These are phyloP conservation scores for Axea sp. DNA, from an alignment of 2,888 invertebrate genomes.

Conservation along the genomic window DNA sequence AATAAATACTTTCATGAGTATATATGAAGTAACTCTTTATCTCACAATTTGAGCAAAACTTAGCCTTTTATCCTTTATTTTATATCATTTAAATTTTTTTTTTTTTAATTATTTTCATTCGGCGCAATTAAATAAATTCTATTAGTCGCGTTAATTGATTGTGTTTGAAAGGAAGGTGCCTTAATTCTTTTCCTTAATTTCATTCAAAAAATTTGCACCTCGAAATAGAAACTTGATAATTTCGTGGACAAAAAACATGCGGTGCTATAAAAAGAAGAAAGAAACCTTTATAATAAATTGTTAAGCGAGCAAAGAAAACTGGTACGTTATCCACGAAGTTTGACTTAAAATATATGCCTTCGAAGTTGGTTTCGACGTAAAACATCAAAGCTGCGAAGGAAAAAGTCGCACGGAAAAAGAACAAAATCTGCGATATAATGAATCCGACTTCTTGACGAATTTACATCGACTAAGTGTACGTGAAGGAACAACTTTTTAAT, in stretches of 20 bases:
- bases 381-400: constrained; percentile 17
- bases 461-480: constrained; percentile 1
- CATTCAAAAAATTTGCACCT: constrained; percentile 1
- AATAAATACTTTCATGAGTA: no score
- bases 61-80: no score
- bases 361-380: constrained; percentile 21
- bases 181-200: no score
- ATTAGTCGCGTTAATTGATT: no score
- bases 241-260: constrained; percentile 7
- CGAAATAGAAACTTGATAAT: background rate
- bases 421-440: constrained; percentile 32
- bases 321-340: background rate
- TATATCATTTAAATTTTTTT: no score
- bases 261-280: constrained; percentile 25
- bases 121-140: no score
- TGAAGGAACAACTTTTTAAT: constrained; percentile 18
- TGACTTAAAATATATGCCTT: constrained; percentile 12
- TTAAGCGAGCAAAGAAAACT: constrained; percentile 11
- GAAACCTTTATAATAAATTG: constrained; percentile 39
- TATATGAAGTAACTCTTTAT: no score
- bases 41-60: no score
- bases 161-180: no score
- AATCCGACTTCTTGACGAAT: constrained; percentile 10
- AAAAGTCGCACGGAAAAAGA: constrained; percentile 8
- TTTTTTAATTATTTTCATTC: no score